Evolutionary conservation across 2,797 vertebrate genomes (phyloP).

Genomic region (Coracias cyanogaster): DNA sequence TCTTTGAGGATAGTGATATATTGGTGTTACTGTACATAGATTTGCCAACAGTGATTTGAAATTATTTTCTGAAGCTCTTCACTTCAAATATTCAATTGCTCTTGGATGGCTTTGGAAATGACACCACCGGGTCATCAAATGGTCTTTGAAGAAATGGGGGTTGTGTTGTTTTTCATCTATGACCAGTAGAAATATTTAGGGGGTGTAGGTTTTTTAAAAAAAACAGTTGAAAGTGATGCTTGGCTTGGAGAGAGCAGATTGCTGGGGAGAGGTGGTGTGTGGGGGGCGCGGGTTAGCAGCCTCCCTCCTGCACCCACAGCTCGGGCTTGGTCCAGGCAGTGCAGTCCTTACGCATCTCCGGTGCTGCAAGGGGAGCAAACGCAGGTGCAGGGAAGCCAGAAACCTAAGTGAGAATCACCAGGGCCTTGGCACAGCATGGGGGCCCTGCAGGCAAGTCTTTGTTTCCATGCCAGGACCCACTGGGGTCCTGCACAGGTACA

Average conservation of each 20-base stretch:
- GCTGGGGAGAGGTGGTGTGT: background rate
- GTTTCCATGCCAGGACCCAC: background rate
- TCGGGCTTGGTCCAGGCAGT: background rate
- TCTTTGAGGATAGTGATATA: slow-evolving; percentile 9
- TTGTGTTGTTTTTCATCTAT: slow-evolving; percentile 3
- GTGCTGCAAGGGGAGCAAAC: background rate
- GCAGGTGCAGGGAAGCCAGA: background rate
- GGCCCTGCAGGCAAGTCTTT: background rate
- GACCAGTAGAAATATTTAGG: background rate
- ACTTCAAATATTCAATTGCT: slow-evolving; percentile 5
- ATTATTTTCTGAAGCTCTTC: background rate
- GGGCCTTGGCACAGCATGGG: background rate
- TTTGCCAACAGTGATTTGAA: slow-evolving; percentile 34
- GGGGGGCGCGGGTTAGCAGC: background rate
- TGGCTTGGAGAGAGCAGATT: background rate
- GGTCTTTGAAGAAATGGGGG: slow-evolving; percentile 13
- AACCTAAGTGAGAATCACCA: background rate
- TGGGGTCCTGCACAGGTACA: background rate
- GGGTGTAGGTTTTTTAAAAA: background rate
- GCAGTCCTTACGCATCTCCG: fast-evolving
- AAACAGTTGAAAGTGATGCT: background rate
- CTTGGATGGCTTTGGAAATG: slow-evolving; percentile 38
- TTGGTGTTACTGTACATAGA: background rate
- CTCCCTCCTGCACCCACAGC: background rate
- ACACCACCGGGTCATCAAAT: background rate